Base-by-base conservation (phyloP, 2,888 invertebrate genomes). In the Oligia strigilis region DNA sequence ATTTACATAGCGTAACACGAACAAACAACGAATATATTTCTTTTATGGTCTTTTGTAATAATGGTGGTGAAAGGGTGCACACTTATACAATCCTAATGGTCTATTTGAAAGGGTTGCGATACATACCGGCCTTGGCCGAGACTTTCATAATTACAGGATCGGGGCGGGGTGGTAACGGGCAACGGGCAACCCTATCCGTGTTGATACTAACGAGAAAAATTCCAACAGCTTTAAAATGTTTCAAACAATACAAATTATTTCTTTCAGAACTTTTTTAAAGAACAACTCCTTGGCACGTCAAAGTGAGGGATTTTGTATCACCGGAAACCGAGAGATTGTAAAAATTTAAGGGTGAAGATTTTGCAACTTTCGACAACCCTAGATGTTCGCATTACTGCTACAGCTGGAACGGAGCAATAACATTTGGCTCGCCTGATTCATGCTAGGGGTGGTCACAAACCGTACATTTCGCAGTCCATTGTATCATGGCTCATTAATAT, bases 401-500 rank as follows among this genome's bases (percentile, higher is more conserved):
- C 86, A 84, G 79, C 77, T 85, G 86, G 81, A 81, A 83, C 77
- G 70, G 73, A 74, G 82, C 81, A 84, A 86, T 88, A 90, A 83
- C 84, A 89, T 90, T 92, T 90, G 90, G 87, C 88, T 88, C 84
- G 76, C 79, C 86, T 88, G 89, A 90, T 86, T 88, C 90, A 89
- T 89, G 80, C 78, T 81, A 86, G 80, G 86, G 87, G 85, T 87
- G 85, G 85, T 83, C 83, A 83, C 87, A 81, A 74, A 80, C 70
- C 88, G 87, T 82, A 82, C 72, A 81, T 70, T 78, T 65, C 73
- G 36, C 36, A 75, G 79, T 66, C 77, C 81, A 81, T 89, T 89
- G 86, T 87, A 82, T 82, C 85, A 80, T 81, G 89, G 80, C 78
- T 89, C 88, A 88, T 89, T 88, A 88, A 85, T 86, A 89, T 85